Conservation (phyloP, 2,113 vertebrate genomes). For the Ardeotis arabs region DNA sequence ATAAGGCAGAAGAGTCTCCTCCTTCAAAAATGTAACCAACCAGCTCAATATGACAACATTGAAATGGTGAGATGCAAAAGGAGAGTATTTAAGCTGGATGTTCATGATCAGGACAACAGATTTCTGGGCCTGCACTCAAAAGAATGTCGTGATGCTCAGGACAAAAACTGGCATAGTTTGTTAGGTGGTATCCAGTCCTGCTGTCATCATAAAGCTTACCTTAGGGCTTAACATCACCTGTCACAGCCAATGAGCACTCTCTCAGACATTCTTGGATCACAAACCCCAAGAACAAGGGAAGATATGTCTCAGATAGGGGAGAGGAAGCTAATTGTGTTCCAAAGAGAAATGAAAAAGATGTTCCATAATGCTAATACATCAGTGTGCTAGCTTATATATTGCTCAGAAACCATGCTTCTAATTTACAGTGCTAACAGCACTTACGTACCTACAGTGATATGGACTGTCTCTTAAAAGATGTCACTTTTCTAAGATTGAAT, state of each 20-base stretch:
- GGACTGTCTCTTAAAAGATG: background rate
- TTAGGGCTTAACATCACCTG: background rate
- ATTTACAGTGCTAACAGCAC: background rate
- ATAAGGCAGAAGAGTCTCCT: background rate
- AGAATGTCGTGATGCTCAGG: background rate
- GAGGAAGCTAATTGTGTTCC: background rate
- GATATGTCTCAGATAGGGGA: accelerated
- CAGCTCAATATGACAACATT: background rate
- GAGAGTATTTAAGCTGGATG: background rate
- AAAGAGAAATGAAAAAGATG: background rate
- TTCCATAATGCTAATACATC: background rate
- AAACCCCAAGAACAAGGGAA: background rate
- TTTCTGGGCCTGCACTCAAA: background rate
- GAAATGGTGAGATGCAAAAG: background rate
- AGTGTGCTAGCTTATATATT: background rate
- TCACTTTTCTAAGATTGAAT: background rate
- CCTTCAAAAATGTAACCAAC: background rate
- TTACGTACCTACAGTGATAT: background rate
- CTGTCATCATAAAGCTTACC: background rate
- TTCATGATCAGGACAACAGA: background rate
- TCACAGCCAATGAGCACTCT: background rate
- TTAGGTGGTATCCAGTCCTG: background rate
- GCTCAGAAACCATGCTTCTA: background rate
- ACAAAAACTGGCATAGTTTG: background rate
- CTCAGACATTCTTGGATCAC: background rate